These are phyloP conservation scores for Phymanthus crucifer DNA, from an alignment of 92 coral and sea anemone species.

Conservation along the genomic window DNA sequence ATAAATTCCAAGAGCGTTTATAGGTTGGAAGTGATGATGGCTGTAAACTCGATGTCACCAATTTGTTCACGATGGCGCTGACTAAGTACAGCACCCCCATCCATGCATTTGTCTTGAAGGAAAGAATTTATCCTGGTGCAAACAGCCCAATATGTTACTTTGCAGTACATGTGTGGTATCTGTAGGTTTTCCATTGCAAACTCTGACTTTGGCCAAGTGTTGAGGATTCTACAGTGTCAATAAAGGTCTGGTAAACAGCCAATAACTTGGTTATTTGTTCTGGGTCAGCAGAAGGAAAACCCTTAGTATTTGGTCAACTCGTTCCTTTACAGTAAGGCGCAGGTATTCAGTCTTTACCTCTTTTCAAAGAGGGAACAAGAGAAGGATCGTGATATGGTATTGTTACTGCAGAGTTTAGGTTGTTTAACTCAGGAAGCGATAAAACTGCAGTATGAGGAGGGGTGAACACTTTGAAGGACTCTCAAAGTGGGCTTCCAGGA, in stretches of 20 bases:
- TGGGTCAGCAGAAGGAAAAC: constrained; percentile 4
- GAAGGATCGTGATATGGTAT: neutral
- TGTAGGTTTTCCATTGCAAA: neutral
- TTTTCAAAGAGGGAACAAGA: constrained; percentile 11
- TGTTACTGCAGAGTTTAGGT: neutral
- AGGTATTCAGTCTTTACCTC: constrained; percentile 4
- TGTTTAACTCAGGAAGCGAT: neutral
- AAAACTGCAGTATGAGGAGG: constrained; percentile 1
- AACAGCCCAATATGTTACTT: constrained; percentile 36
- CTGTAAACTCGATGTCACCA: too few species aligned
- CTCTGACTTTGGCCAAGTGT: constrained; percentile 24
- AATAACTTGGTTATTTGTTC: constrained; percentile 3
- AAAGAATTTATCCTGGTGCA: constrained; percentile 34
- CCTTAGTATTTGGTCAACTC: constrained; percentile 23
- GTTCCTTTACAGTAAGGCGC: constrained; percentile 15
- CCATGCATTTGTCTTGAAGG: constrained; percentile 10
- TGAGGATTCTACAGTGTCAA: constrained; percentile 28
- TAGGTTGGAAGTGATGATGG: too few species aligned
- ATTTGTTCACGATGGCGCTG: too few species aligned
- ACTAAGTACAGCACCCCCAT: constrained; percentile 27
- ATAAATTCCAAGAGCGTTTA: too few species aligned
- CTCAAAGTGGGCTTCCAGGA: constrained; percentile 33
- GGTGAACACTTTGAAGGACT: neutral
- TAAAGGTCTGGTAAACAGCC: constrained; percentile 19
- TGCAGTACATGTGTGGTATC: neutral